Percentiles rank a stretch among this genome's conserved stretches.
Evolutionary conservation across 2,113 vertebrate species (phyloP).

Genomic region (Pygoscelis adeliae): DNA sequence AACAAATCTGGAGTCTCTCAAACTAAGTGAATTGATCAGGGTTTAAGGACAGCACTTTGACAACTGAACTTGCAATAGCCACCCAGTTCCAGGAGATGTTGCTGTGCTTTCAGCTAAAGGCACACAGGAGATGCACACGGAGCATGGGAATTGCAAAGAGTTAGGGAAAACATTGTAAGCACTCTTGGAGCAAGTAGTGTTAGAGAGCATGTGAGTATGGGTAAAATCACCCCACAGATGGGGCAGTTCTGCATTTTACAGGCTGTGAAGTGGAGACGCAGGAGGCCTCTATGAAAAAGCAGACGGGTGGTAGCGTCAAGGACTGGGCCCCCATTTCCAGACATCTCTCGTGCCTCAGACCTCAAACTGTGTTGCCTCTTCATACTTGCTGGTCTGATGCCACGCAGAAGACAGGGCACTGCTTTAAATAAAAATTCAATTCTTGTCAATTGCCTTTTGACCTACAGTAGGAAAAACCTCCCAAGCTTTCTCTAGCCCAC

Average conservation of each 20-base stretch:
- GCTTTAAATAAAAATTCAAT: neutral
- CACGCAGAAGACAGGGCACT: neutral
- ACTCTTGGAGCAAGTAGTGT: neutral
- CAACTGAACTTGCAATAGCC: constrained; percentile 39
- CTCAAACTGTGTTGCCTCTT: neutral
- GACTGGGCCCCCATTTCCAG: neutral
- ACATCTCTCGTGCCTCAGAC: neutral
- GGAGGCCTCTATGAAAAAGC: neutral
- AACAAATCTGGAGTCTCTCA: fast-evolving
- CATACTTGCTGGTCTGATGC: neutral
- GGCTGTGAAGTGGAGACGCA: fast-evolving
- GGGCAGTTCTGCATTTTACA: neutral
- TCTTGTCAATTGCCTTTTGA: neutral
- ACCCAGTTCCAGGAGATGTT: constrained; percentile 62
- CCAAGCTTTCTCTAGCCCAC: neutral
- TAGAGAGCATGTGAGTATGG: neutral
- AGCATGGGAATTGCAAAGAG: neutral
- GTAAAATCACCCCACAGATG: neutral
- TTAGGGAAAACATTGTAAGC: neutral
- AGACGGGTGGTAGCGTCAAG: neutral
- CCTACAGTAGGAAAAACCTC: neutral
- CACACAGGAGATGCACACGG: neutral
- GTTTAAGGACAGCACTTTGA: neutral
- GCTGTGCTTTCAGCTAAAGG: constrained; percentile 66
- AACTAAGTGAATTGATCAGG: neutral